A percentile compares a stretch with the other conserved stretches of the same genome.
Conservation (phyloP, 23 tunicate genomes). For the Ciona savignyi region DNA sequence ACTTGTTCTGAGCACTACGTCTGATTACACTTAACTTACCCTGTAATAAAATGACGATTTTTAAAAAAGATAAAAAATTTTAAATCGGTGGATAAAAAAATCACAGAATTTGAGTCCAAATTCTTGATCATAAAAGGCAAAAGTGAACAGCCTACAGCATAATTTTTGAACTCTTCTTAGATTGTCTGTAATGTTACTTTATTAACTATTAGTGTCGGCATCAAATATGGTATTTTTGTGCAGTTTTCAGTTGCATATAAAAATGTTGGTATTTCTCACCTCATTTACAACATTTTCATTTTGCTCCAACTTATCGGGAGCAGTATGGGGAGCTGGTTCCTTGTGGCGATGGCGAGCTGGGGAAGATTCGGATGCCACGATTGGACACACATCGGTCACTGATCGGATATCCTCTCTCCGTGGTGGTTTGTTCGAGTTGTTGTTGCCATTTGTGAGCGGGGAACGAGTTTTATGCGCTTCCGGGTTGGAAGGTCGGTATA, state of each 20-base stretch:
- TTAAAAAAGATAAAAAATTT: background rate
- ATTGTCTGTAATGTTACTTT: too few species aligned
- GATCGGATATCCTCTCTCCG: background rate
- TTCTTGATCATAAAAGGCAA: background rate
- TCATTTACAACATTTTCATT: background rate
- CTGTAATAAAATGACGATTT: background rate
- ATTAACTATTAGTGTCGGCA: too few species aligned
- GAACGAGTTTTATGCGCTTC: background rate
- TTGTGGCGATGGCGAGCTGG: slow-evolving; percentile 14
- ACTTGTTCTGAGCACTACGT: slow-evolving; percentile 67
- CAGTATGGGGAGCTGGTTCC: background rate
- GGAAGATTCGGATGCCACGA: slow-evolving; percentile 16
- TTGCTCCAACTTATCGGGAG: background rate
- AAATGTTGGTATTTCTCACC: too few species aligned
- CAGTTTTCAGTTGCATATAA: too few species aligned
- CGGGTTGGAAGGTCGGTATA: background rate
- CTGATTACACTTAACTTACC: slow-evolving; percentile 33
- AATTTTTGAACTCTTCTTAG: too few species aligned
- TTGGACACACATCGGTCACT: slow-evolving; percentile 8
- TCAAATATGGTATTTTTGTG: too few species aligned
- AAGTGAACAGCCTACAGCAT: too few species aligned
- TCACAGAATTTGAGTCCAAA: too few species aligned
- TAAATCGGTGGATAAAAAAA: too few species aligned
- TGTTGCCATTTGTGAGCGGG: background rate
- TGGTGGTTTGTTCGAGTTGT: slow-evolving; percentile 11